Percentiles rank a stretch among this genome's conserved stretches.
phyloP scores from a whole-genome alignment of 35 echinoderm and acorn worm genomes.

The Anneissia japonica region DNA sequence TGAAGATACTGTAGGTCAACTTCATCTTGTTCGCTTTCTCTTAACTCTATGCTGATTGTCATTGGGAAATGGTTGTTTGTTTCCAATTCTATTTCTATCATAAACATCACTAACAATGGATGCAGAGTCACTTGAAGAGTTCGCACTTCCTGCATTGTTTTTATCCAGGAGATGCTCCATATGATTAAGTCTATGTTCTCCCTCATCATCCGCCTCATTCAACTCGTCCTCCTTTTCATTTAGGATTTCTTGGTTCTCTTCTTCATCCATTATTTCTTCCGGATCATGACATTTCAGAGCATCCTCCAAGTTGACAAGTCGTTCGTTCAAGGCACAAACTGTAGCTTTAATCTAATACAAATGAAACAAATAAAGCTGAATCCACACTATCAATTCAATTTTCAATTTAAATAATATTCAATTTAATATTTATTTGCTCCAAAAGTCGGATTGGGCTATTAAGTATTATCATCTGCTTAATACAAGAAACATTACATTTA shows the following conservation, averaged over 20 bases:
- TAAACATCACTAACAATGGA: not conserved
- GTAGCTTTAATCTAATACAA: slow-evolving; percentile 7
- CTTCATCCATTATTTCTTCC: not conserved
- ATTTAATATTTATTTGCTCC: too few relatives aligned
- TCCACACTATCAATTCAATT: too few relatives aligned
- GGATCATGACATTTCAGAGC: not conserved
- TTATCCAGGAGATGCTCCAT: not conserved
- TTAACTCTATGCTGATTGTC: not conserved
- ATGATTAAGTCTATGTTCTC: not conserved
- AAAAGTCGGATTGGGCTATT: too few relatives aligned
- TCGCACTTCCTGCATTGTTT: not conserved
- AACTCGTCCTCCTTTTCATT: not conserved
- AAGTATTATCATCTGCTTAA: too few relatives aligned
- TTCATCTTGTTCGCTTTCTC: slow-evolving; percentile 1
- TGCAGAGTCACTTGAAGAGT: not conserved
- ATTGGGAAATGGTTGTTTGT: not conserved
- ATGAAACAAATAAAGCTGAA: not conserved
- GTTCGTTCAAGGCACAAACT: slow-evolving; percentile 19
- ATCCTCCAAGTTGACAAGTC: slow-evolving; percentile 10
- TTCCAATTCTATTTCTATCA: not conserved
- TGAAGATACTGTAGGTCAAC: too few relatives aligned
- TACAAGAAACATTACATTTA: too few relatives aligned
- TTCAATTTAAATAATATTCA: too few relatives aligned
- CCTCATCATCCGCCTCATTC: not conserved
- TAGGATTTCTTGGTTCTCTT: not conserved